Base-by-base conservation (phyloP, 2,797 vertebrate genomes). In the Sebastes aleutianus region DNA sequence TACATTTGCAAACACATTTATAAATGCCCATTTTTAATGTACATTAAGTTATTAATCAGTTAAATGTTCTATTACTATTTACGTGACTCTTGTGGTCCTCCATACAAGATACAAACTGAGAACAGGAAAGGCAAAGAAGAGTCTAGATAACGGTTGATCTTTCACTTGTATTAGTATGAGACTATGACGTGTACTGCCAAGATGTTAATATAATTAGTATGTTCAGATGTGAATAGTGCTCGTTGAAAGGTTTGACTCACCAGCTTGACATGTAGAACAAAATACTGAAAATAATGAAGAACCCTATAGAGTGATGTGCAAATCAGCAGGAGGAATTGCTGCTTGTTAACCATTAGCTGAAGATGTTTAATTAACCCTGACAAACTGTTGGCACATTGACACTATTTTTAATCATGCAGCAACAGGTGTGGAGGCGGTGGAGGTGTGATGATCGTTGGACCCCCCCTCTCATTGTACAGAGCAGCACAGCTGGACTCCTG, bases 401-500 rank as follows among this genome's bases (percentile, higher is more conserved):
- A 76, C 22, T 14, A 2, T 12, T 32, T 63, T 26, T 18, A 36
- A 53, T 78, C 5, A 20, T 8, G 68, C 3, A 75, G 62, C 71
- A 78, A 73, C 63, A 47, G 58, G 58, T 22, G 22, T n/a, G 65
- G 47, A 74, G 31, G 67, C 29, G 13, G 59, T 1, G 29, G 68
- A 29, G 18, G 32, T 58, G 72, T 32, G 59, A 65, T 26, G 24
- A 29, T 59, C 36, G 32, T n/a, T 29, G 57, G 76, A 56, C 12
- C 10, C n/a, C n/a, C 6, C 54, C 65, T 29, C 14, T 50, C 47
- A 63, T 36, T 11, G 32, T 27, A 61, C 64, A 26, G 50, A 27
- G 26, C 1, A 0, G 50, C 85, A 29, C 85, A 86, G 85, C 88
- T 69, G 88, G 93, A 83, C 7, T 56, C 80, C 82, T 4, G 70